Evolutionary conservation across 2,797 vertebrate genomes (phyloP).

Genomic region (Fringilla coelebs): DNA sequence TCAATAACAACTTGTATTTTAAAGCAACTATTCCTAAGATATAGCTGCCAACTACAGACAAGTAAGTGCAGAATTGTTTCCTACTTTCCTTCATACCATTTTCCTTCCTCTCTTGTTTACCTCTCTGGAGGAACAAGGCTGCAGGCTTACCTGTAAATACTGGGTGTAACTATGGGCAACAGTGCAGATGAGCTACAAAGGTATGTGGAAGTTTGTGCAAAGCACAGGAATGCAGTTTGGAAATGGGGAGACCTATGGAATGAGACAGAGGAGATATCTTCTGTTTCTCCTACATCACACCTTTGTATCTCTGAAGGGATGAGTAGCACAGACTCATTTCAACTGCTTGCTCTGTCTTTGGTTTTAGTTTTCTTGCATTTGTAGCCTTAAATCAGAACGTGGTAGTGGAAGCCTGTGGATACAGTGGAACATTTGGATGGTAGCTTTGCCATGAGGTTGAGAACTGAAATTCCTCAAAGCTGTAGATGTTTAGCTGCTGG

Average conservation of each 20-base stretch:
- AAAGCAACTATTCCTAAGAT: conserved; percentile 22
- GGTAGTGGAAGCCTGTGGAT: conserved; percentile 57
- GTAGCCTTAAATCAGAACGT: conserved; percentile 54
- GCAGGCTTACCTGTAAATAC: neutral
- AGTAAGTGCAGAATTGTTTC: conserved; percentile 26
- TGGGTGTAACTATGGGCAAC: neutral
- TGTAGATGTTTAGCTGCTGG: neutral
- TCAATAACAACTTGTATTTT: conserved; percentile 36
- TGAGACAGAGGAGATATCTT: neutral
- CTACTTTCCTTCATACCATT: neutral
- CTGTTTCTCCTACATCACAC: neutral
- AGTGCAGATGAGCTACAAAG: neutral
- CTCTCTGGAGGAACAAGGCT: neutral
- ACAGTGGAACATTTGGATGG: neutral
- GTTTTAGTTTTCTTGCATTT: conserved; percentile 59
- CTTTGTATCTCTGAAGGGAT: conserved; percentile 14
- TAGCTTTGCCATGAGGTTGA: neutral
- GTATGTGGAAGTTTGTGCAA: neutral
- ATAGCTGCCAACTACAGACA: neutral
- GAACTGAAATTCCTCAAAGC: neutral
- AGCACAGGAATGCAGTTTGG: neutral
- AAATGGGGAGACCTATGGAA: neutral
- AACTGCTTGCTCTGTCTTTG: conserved; percentile 53
- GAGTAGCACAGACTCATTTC: conserved; percentile 42
- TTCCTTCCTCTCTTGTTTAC: neutral